Evolutionary conservation across 2,888 invertebrate species (phyloP), one percentile per base, ranked within the genome.

Genomic region (Mesorhabditis belari): DNA sequence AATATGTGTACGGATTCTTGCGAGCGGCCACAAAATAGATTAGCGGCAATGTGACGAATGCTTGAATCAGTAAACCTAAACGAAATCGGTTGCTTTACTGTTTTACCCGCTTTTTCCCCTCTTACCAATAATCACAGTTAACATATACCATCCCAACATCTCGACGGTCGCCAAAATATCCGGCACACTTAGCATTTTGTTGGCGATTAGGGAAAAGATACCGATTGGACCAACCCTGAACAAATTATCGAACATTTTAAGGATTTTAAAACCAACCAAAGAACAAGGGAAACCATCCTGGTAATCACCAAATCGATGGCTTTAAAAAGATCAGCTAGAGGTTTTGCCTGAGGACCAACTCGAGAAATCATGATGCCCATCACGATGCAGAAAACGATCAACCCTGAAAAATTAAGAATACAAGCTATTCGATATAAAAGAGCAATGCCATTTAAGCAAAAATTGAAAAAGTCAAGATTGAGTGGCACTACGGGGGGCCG

Each of bases 341-440:
- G 87, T 79, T 88, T 87, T 2, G 90, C 90, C 79, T 88, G 88
- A 58, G 87, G 85, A 0, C 91, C 91, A 57, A 91, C 85, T 1
- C 90, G 89, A n/a, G 91, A 91, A 17, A 92, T 85, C 26, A 91
- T 86, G 29, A 91, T 89, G 12, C 92, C 92, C 77, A 92, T 91
- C 3, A 89, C 87, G 29, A 92, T 85, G 79, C 91, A 91, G 84
- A 92, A 92, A 83, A 75, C 62, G 27, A 77, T 77, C 49, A 77
- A 61, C 6, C 76, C 76, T 67, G 61, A 12, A 68, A 64, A 17
- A 17, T 21, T 25, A 19, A 25, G 27, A 23, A 55, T 4, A 19
- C 2, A 51, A 28, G 5, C 17, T 23, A 57, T n/a, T 51, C 17
- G 1, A 5, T 51, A 35, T n/a, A 4, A 29, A n/a, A 28, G 17